These are phyloP conservation scores for Meles meles DNA, from an alignment of 2,113 vertebrate species.

Conservation along the genomic window DNA sequence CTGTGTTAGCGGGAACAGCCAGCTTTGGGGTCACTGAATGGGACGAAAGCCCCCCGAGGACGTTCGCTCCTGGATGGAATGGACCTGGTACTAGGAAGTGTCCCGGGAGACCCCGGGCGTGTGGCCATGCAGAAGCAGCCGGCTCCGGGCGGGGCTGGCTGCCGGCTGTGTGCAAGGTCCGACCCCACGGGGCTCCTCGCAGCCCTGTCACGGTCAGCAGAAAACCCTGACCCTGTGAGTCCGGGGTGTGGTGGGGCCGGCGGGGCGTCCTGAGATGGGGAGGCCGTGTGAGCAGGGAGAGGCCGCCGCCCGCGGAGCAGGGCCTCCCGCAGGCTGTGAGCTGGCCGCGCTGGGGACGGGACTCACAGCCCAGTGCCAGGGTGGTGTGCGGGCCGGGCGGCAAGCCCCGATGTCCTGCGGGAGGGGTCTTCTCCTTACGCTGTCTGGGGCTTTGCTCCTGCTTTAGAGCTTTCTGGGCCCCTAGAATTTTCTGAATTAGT, in stretches of 20 bases:
- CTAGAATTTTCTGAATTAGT: not conserved
- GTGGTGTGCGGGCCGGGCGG: accelerated
- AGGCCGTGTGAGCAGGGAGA: not conserved
- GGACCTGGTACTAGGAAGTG: not conserved
- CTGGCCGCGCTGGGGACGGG: not conserved
- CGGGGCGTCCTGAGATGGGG: not conserved
- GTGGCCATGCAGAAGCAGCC: not conserved
- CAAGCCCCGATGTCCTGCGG: not conserved
- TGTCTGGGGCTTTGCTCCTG: not conserved
- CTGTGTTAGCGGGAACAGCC: accelerated
- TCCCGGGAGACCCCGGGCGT: not conserved
- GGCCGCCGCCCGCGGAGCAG: accelerated
- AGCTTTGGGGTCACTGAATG: not conserved
- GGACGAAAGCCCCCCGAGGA: no score
- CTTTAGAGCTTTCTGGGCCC: not conserved
- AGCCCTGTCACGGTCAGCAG: not conserved
- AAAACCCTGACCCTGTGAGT: not conserved
- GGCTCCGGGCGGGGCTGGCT: accelerated
- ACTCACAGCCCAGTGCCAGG: not conserved
- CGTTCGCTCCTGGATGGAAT: not conserved
- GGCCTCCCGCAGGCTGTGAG: accelerated
- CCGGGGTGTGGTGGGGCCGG: not conserved
- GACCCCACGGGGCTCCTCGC: not conserved
- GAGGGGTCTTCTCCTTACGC: accelerated
- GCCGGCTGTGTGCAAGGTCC: accelerated